Evolutionary conservation across 1,140 invertebrate genomes (phyloP), one percentile per base, ranked within the genome.

Genomic region (Calliphora vicina): DNA sequence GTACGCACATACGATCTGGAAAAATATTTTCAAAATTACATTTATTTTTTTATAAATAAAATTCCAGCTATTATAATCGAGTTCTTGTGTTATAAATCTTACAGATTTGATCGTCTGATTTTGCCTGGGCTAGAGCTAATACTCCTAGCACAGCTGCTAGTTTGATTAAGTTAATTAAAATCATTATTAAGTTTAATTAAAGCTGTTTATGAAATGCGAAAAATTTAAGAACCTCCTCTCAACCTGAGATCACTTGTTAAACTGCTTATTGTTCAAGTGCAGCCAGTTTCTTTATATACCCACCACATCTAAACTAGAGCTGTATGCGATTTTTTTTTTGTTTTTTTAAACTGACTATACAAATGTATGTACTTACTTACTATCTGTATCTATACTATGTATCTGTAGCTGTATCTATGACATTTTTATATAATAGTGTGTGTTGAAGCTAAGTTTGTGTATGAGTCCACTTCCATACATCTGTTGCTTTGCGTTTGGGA

Each of bases 1-100:
- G 94, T 25, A 95, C 94, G 87, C 95, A 96, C 92, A 95, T 92
- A 87, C 93, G 94, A 86, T 94, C 95, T 95, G 85, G 42, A 91
- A 27, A 74, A 17, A 50, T 3, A 50, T 45, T 50, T 15, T 29
- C 3, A 43, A 26, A 82, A 17, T 20, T 0, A 57, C 35, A 42
- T 72, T 81, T 81, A n/a, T n/a, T n/a, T n/a, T n/a, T n/a, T n/a
- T n/a, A n/a, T n/a, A n/a, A n/a, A n/a, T n/a, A n/a, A n/a, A n/a
- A n/a, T n/a, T n/a, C n/a, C n/a, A n/a, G n/a, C n/a, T n/a, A n/a
- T n/a, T n/a, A n/a, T n/a, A n/a, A n/a, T n/a, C n/a, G n/a, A n/a
- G n/a, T n/a, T n/a, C n/a, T n/a, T n/a, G n/a, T n/a, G n/a, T n/a
- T 20, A 35, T 61, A 26, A 67, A 23, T 45, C 83, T 84, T 82